phyloP scores from a whole-genome alignment of 2,888 invertebrate genomes.

The Cantharis lateralis region DNA sequence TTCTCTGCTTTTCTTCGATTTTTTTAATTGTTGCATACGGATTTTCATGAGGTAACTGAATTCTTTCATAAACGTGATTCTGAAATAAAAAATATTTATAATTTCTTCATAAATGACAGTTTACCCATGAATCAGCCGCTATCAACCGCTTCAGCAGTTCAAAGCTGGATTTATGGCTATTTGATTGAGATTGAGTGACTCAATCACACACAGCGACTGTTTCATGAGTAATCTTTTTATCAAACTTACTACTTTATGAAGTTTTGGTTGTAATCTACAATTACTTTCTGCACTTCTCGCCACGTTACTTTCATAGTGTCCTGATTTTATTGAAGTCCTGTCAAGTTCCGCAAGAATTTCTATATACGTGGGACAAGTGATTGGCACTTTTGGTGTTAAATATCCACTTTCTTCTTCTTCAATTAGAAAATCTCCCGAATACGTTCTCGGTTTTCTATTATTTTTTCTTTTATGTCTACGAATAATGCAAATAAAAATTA shows the following conservation, averaged over 20 bases:
- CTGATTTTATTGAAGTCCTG: background rate
- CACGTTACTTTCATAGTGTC: background rate
- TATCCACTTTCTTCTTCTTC: background rate
- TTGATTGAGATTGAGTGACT: background rate
- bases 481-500: background rate
- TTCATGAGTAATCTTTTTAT: background rate
- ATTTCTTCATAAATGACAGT: too few species aligned
- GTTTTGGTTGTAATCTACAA: background rate
- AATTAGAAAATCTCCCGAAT: background rate
- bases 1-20: too few species aligned
- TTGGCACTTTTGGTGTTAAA: background rate
- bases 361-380: background rate
- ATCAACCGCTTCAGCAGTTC: too few species aligned
- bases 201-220: background rate
- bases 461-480: background rate
- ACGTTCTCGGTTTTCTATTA: background rate
- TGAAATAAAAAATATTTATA: too few species aligned
- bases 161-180: too few species aligned
- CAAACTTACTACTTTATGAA: background rate
- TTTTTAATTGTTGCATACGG: too few species aligned
- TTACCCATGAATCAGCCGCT: too few species aligned
- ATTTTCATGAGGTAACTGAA: too few species aligned
- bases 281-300: background rate
- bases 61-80: too few species aligned
- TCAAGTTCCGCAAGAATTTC: background rate